phyloP scores from a whole-genome alignment of 2,888 invertebrate genomes.

The Synanthedon formicaeformis region DNA sequence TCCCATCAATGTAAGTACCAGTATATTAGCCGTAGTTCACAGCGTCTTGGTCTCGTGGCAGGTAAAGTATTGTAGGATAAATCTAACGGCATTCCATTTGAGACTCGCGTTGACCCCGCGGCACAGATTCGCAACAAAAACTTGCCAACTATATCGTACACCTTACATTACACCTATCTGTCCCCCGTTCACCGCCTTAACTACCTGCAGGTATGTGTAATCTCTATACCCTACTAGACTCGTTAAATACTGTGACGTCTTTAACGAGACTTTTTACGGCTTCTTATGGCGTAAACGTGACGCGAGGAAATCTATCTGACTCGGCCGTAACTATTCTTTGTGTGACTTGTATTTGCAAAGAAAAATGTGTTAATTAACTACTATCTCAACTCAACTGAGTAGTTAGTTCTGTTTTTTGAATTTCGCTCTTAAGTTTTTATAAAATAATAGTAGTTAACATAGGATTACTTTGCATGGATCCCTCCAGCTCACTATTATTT shows the following conservation, averaged over 20 bases:
- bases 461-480: no score
- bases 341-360: no score
- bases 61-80: not conserved
- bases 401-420: no score
- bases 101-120: constrained; percentile 20
- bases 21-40: no score
- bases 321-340: no score
- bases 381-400: no score
- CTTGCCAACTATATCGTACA: not conserved
- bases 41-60: no score
- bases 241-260: not conserved
- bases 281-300: not conserved
- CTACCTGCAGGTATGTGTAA: not conserved
- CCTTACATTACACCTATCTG: not conserved
- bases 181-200: not conserved
- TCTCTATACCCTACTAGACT: not conserved
- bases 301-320: not conserved
- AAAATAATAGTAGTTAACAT: no score
- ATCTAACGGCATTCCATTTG: not conserved
- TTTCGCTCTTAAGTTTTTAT: no score
- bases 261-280: not conserved
- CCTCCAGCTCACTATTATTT: no score
- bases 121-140: constrained; percentile 25
- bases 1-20: no score
- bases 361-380: no score